Evolutionary conservation across 2,113 vertebrate species (phyloP), one percentile per base, ranked within the genome.

Genomic region (Phyllopteryx taeniolatus): DNA sequence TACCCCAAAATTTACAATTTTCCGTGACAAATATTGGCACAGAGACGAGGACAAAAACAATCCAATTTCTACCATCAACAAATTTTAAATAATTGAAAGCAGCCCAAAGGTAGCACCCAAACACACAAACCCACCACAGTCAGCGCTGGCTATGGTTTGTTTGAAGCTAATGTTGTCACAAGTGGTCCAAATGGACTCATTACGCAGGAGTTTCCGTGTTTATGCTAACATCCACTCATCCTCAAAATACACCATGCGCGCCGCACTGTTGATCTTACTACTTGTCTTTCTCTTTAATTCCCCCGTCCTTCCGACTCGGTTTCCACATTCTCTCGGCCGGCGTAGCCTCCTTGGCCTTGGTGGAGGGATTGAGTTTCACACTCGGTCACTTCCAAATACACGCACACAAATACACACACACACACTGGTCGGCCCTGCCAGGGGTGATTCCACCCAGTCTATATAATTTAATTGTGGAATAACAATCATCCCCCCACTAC

Each of bases 381-480:
- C 84, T 71, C 81, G 15, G 67, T 44, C 83, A 59, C 68, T 17
- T 53, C 22, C 22, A 68, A 31, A 57, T 78, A 73, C 1, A 77
- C 69, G 67, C 73, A 69, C 62, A 75, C 72, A 70, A 27, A 27
- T 27, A 83, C 67, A 47, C 35, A 76, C 64, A 75, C 35, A 76
- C 64, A 75, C 75, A 81, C 68, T 79, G 83, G 79, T 84, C 83
- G 78, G 84, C 80, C 71, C 85, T 88, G 87, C 85, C 88, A 90
- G 83, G 82, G 83, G 79, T 85, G 85, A 91, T 91, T 91, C 88
- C 85, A 85, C 73, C 62, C 87, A 84, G 86, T 87, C 81, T 87
- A 86, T 89, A 87, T 90, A 86, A 91, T 89, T 90, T 89, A 90
- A 91, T 89, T 89, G 87, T 86, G 86, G 88, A 91, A 91, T 90